phyloP scores from a whole-genome alignment of 92 coral and sea anemone genomes.

The Zoanthus gigantus region DNA sequence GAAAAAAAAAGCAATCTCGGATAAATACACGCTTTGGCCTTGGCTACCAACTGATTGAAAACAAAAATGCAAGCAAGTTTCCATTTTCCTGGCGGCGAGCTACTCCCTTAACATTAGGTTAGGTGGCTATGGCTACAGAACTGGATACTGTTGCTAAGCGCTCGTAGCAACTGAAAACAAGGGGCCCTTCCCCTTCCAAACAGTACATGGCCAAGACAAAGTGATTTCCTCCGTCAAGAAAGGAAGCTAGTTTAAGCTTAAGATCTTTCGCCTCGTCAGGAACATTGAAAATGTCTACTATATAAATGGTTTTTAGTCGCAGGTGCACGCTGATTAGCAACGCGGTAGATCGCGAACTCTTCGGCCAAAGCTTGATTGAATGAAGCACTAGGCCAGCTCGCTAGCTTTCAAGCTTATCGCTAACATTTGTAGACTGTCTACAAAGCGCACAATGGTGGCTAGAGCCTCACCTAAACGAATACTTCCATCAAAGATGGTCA shows the following conservation, averaged over 20 bases:
- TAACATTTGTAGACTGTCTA: too few relatives aligned
- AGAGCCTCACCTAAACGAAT: too few relatives aligned
- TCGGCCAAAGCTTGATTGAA: neutral
- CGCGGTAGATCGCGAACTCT: neutral
- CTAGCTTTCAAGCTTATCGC: too few relatives aligned
- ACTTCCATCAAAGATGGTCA: too few relatives aligned
- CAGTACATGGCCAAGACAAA: constrained; percentile 45
- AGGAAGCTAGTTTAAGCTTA: constrained; percentile 55
- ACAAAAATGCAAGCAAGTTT: neutral
- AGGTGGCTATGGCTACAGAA: constrained; percentile 36
- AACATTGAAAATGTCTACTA: constrained; percentile 49
- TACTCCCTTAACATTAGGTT: constrained; percentile 28
- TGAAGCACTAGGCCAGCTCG: too few relatives aligned
- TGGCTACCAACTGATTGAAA: constrained; percentile 42
- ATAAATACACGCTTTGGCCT: constrained; percentile 48
- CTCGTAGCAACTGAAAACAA: constrained; percentile 54
- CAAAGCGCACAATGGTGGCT: too few relatives aligned
- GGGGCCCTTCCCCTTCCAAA: constrained; percentile 55
- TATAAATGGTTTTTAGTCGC: constrained; percentile 49
- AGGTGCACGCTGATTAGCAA: constrained; percentile 34
- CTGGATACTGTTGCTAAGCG: constrained; percentile 36
- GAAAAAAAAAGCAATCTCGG: constrained; percentile 48
- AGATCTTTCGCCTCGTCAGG: constrained; percentile 52
- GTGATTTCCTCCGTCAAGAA: constrained; percentile 52
- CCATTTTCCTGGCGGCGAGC: constrained; percentile 52